Evolutionary conservation across 1,140 invertebrate genomes (phyloP).

Genomic region (Cylas formicarius): DNA sequence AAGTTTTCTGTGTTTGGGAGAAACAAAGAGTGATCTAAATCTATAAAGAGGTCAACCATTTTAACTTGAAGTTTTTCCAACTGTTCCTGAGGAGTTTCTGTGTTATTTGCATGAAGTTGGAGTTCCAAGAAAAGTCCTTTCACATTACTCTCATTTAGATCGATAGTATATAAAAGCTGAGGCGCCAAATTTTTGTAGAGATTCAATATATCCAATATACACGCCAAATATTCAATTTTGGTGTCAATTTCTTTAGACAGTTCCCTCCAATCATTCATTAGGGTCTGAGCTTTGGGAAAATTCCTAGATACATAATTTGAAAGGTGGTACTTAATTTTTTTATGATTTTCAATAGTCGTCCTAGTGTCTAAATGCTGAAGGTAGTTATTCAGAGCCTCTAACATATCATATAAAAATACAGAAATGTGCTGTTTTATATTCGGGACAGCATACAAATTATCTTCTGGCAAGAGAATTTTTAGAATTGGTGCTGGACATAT

Average conservation of each 20-base stretch:
- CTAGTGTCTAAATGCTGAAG: conserved; percentile 38
- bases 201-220: conserved; percentile 49
- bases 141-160: conserved; percentile 38
- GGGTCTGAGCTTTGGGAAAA: conserved; percentile 45
- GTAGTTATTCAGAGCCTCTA: conserved; percentile 43
- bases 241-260: conserved; percentile 1
- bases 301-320: conserved; percentile 46
- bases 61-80: conserved; percentile 54
- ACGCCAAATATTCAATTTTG: conserved; percentile 39
- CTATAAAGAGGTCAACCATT: conserved; percentile 55
- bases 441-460: conserved; percentile 39
- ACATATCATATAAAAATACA: conserved; percentile 45
- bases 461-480: conserved; percentile 42
- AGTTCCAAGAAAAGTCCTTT: conserved; percentile 45
- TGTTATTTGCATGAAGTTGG: no score
- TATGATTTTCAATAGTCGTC: conserved; percentile 27
- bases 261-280: conserved; percentile 45
- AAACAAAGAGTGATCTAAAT: conserved; percentile 50
- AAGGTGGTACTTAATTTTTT: conserved; percentile 42
- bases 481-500: conserved; percentile 46
- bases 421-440: conserved; percentile 44
- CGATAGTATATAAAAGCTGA: conserved; percentile 46
- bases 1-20: conserved; percentile 52
- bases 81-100: conserved; percentile 32
- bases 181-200: conserved; percentile 49